phyloP scores from a whole-genome alignment of 23 tunicate genomes.

The Ascidia mentula region DNA sequence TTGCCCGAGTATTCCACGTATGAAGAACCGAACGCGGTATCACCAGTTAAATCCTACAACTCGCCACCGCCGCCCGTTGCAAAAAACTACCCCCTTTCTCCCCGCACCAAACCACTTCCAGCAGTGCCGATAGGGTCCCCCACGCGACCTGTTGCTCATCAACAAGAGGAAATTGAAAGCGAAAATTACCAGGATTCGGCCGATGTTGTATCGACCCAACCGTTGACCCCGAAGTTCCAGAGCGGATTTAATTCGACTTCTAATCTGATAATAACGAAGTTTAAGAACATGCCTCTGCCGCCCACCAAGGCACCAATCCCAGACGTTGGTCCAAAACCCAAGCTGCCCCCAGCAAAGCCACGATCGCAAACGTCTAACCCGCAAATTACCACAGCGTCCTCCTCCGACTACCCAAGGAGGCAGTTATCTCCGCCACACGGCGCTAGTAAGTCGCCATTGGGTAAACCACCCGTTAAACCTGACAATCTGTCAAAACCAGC shows the following conservation, averaged over 20 bases:
- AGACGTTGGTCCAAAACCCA: not conserved
- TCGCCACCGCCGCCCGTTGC: too few relatives aligned
- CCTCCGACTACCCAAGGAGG: not conserved
- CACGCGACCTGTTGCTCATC: too few relatives aligned
- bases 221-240: not conserved
- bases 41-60: too few relatives aligned
- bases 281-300: not conserved
- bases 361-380: not conserved
- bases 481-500: not conserved
- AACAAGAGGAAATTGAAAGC: not conserved
- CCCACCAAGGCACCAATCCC: not conserved
- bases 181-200: not conserved
- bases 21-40: too few relatives aligned
- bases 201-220: not conserved
- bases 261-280: not conserved
- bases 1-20: too few relatives aligned
- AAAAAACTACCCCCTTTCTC: too few relatives aligned
- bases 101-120: too few relatives aligned
- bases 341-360: not conserved
- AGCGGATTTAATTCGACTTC: not conserved
- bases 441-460: not conserved
- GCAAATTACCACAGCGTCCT: not conserved
- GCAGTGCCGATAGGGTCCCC: too few relatives aligned
- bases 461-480: not conserved
- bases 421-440: not conserved